phyloP scores from a whole-genome alignment of 2,797 vertebrate species.

The Dromococcyx pavoninus region DNA sequence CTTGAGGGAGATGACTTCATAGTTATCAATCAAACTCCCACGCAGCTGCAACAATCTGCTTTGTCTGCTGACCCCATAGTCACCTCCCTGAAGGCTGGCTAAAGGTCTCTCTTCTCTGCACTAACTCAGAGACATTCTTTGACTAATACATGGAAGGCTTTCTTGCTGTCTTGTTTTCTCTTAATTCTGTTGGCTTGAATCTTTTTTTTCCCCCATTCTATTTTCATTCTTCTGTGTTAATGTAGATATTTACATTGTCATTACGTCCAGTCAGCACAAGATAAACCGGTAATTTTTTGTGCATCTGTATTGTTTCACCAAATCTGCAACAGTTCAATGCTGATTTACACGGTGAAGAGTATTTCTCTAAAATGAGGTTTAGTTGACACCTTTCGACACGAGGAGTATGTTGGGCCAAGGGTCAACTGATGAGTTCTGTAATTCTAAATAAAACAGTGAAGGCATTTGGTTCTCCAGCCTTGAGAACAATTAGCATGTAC shows the following conservation, averaged over 20 bases:
- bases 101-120: not conserved
- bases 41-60: not conserved
- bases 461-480: not conserved
- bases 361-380: not conserved
- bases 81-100: not conserved
- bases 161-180: not conserved
- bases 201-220: not conserved
- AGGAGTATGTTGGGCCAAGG: not conserved
- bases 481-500: not conserved
- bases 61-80: not conserved
- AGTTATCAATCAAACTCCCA: slow-evolving; percentile 21
- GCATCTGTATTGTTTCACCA: not conserved
- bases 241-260: not conserved
- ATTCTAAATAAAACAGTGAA: not conserved
- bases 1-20: not conserved
- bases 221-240: not conserved
- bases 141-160: not conserved
- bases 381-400: not conserved
- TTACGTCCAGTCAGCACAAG: not conserved
- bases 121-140: not conserved
- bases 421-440: not conserved
- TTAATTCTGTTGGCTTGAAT: not conserved
- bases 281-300: not conserved
- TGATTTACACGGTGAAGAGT: not conserved
- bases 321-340: not conserved